phyloP scores from a whole-genome alignment of 2,113 vertebrate genomes.

The Crotalus tigris region DNA sequence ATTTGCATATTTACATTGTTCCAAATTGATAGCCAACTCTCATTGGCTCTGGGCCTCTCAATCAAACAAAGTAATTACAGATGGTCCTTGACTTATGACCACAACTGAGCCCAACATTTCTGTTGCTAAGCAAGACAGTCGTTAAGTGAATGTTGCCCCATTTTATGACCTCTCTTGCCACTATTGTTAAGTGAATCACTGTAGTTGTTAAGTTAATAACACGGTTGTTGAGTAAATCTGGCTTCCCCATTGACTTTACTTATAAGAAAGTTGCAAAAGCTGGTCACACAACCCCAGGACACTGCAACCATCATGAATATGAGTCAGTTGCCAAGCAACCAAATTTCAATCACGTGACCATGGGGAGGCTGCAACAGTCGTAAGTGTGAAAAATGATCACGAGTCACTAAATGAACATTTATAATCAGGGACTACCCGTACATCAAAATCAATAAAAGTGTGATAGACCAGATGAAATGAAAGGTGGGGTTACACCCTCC shows the following conservation, averaged over 20 bases:
- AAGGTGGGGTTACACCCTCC: background rate
- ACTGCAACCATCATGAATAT: background rate
- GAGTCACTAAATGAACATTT: background rate
- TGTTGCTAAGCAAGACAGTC: background rate
- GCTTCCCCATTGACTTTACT: background rate
- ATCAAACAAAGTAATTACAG: background rate
- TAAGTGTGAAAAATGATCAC: background rate
- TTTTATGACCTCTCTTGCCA: background rate
- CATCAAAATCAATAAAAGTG: background rate
- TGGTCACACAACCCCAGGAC: background rate
- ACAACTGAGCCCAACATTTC: background rate
- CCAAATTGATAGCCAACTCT: background rate
- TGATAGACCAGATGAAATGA: background rate
- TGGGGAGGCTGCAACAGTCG: background rate
- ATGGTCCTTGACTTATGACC: background rate
- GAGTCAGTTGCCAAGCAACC: background rate
- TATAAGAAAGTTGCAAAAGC: background rate
- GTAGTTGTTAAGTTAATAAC: background rate
- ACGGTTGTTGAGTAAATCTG: background rate
- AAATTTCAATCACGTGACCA: background rate
- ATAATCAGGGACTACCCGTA: background rate
- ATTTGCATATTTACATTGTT: background rate
- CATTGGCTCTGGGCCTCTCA: background rate
- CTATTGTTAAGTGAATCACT: background rate
- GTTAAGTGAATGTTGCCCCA: background rate